Percentiles rank a stretch among this genome's conserved stretches.
phyloP scores from a whole-genome alignment of 2,888 invertebrate species.

The Orchesella flavescens region DNA sequence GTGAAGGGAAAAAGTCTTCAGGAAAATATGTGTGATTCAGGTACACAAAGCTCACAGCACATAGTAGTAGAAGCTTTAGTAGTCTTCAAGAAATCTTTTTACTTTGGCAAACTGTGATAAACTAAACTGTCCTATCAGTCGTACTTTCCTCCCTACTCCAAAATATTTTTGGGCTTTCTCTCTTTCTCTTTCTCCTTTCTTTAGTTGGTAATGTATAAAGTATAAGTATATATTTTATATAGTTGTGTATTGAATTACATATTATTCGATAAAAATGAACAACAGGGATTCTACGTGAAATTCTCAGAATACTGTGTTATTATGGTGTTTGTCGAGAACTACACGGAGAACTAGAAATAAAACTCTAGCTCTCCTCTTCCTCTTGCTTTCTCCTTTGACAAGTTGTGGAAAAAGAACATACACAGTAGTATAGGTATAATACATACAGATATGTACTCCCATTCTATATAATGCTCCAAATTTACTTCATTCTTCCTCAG shows the following conservation, averaged over 20 bases:
- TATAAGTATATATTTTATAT: conserved; percentile 7
- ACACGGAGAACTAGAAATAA: conserved; percentile 17
- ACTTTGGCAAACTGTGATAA: conserved; percentile 30
- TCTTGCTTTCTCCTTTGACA: conserved; percentile 39
- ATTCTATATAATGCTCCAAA: background rate
- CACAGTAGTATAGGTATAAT: background rate
- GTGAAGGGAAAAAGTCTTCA: background rate
- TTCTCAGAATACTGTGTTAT: conserved; percentile 33
- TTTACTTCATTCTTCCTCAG: conserved; percentile 1
- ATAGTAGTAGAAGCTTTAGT: too few species aligned
- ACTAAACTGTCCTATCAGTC: conserved; percentile 26
- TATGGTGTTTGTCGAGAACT: conserved; percentile 50
- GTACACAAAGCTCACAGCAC: conserved; percentile 54
- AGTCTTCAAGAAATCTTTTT: conserved; percentile 26
- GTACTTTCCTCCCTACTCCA: background rate
- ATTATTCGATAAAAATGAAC: conserved; percentile 44
- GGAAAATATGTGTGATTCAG: conserved; percentile 34
- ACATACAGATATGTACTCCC: background rate
- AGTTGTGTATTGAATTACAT: background rate
- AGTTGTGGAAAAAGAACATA: background rate
- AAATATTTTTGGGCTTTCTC: background rate
- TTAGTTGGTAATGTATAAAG: background rate
- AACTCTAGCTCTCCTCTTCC: conserved; percentile 23
- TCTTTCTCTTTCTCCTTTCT: too few species aligned
- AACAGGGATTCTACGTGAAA: conserved; percentile 29